Evolutionary conservation across 2,888 invertebrate genomes (phyloP).

Genomic region (Parelbella ahira): DNA sequence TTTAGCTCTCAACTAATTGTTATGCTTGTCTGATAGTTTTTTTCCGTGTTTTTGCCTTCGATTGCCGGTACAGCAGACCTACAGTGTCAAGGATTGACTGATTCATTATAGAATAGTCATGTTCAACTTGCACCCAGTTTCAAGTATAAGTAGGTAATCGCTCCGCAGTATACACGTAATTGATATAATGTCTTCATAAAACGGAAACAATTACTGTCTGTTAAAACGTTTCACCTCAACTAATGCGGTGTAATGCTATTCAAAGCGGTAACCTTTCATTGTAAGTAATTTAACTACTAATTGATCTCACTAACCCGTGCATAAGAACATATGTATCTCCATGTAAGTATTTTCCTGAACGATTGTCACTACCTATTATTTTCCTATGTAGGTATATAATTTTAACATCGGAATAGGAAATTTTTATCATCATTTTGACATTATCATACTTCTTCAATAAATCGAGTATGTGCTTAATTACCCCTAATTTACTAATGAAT

Average conservation of each 20-base stretch:
- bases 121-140: neutral
- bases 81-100: neutral
- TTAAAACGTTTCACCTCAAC: constrained; percentile 4
- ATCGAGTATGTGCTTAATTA: too few relatives aligned
- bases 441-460: too few relatives aligned
- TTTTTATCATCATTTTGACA: too few relatives aligned
- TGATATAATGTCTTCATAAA: too few relatives aligned
- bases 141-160: neutral
- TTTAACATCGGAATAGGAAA: too few relatives aligned
- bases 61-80: too few relatives aligned
- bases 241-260: constrained; percentile 6
- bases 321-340: neutral
- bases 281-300: constrained; percentile 13
- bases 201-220: neutral
- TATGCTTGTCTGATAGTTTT: too few relatives aligned
- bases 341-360: neutral
- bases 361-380: too few relatives aligned
- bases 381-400: too few relatives aligned
- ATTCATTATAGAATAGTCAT: neutral
- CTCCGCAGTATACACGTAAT: too few relatives aligned
- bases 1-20: too few relatives aligned
- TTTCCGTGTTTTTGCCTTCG: neutral
- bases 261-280: constrained; percentile 13
- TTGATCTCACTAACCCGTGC: neutral
- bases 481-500: too few relatives aligned